Conservation (phyloP, 2,888 invertebrate species). For the Zele albiditarsus region DNA sequence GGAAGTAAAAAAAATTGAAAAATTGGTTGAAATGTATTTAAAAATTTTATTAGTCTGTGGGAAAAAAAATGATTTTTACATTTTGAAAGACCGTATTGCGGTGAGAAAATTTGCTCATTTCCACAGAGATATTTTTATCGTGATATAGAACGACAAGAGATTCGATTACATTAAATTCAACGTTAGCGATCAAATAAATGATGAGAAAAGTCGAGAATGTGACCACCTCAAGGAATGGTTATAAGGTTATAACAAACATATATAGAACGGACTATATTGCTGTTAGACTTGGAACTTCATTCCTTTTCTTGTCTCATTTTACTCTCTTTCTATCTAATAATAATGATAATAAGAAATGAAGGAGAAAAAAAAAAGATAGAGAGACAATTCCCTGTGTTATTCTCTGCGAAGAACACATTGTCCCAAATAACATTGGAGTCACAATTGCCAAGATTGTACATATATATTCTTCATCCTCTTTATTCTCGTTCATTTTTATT, state of each 20-base stretch:
- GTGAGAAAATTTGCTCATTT: background rate
- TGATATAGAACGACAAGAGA: background rate
- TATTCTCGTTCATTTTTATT: background rate
- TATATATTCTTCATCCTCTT: background rate
- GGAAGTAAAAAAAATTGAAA: slow-evolving; percentile 42
- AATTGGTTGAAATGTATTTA: background rate
- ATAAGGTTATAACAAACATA: background rate
- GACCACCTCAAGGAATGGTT: background rate
- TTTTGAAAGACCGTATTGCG: too few relatives aligned
- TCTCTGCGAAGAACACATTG: background rate
- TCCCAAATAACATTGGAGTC: background rate
- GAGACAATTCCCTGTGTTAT: slow-evolving; percentile 9
- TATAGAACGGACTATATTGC: background rate
- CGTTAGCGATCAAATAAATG: slow-evolving; percentile 3
- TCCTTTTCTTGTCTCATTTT: slow-evolving; percentile 13
- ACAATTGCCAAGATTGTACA: background rate
- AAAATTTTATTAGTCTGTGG: background rate
- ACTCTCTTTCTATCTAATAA: background rate
- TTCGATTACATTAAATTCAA: slow-evolving; percentile 7
- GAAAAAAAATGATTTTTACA: background rate
- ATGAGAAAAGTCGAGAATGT: background rate
- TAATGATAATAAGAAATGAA: background rate
- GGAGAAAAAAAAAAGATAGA: background rate
- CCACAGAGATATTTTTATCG: background rate
- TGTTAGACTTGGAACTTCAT: background rate